Base-by-base conservation (phyloP, 2,113 vertebrate genomes). In the Acanthochromis polyacanthus region DNA sequence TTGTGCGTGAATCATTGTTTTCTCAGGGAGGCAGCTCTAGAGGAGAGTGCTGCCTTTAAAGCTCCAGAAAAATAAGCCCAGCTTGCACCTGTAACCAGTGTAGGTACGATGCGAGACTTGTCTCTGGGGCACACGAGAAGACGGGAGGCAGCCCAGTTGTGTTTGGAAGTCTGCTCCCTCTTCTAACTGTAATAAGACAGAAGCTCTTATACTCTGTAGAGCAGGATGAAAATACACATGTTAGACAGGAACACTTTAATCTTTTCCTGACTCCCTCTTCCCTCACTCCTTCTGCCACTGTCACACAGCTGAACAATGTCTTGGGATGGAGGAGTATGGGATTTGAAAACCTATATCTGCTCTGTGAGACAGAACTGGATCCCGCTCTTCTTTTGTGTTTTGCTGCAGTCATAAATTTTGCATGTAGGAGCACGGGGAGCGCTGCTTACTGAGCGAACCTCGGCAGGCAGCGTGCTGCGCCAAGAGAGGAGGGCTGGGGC, bases 311-410 rank as follows among this genome's bases (percentile, higher is more conserved):
- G 83, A 87, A 83, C 77, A 83, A 70, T 50, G 75, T 93, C 88
- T 89, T 22, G 85, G 87, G 89, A 86, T 88, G 65, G 11, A 88
- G 78, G 78, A 76, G 75, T 86, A 15, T 86, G 90, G 91, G 91
- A 91, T 90, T 91, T 89, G 84, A 90, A 91, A 91, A 91, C 92
- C 87, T 89, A 92, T 88, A 91, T 92, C 89, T 89, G 83, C 83
- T 90, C 81, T 23, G 62, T 10, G 69, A 90, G 88, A 94, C 80
- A 86, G 78, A 89, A 85, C 89, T 84, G 74, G 85, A 84, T 89
- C 80, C 79, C 52, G 60, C 69, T 83, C 77, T 84, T 61, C 72
- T 84, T 75, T 88, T 91, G 75, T 78, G 75, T 83, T 64, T 52
- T 88, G 62, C 85, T 87, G 85, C 82, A 90, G 90, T 88, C 89